phyloP scores from a whole-genome alignment of 2,888 invertebrate genomes.

The Pseudoips prasinana region DNA sequence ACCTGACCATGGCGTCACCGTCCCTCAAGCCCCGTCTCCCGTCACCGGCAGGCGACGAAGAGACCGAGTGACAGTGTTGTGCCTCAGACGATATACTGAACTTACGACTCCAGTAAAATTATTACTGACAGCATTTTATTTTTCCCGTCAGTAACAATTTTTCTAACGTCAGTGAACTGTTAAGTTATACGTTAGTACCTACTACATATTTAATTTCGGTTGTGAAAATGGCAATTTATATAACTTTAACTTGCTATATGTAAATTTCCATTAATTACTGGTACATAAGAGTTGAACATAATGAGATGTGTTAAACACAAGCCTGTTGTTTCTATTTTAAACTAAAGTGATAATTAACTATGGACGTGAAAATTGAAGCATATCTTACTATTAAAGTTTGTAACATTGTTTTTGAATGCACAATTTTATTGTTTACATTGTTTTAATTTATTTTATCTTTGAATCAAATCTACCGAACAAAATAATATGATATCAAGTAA shows the following conservation, averaged over 20 bases:
- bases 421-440: constrained; percentile 18
- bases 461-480: constrained; percentile 24
- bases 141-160: constrained; percentile 50
- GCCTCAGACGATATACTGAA: constrained; percentile 58
- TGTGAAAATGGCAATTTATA: constrained; percentile 81
- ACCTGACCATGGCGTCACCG: constrained; percentile 54
- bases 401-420: constrained; percentile 20
- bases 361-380: constrained; percentile 54
- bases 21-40: constrained; percentile 44
- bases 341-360: constrained; percentile 58
- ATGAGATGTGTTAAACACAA: constrained; percentile 75
- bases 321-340: constrained; percentile 63
- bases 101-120: constrained; percentile 44
- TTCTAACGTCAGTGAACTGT: constrained; percentile 54
- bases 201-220: constrained; percentile 81
- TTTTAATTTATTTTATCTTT: constrained; percentile 18
- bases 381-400: constrained; percentile 48
- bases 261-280: constrained; percentile 68
- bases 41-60: constrained; percentile 44
- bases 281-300: constrained; percentile 67
- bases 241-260: constrained; percentile 72
- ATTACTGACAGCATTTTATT: constrained; percentile 41
- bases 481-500: constrained; percentile 7
- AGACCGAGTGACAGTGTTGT: constrained; percentile 73
- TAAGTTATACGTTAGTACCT: constrained; percentile 72